Conservation (phyloP, 2,113 vertebrate species). For the Meleagris gallopavo region DNA sequence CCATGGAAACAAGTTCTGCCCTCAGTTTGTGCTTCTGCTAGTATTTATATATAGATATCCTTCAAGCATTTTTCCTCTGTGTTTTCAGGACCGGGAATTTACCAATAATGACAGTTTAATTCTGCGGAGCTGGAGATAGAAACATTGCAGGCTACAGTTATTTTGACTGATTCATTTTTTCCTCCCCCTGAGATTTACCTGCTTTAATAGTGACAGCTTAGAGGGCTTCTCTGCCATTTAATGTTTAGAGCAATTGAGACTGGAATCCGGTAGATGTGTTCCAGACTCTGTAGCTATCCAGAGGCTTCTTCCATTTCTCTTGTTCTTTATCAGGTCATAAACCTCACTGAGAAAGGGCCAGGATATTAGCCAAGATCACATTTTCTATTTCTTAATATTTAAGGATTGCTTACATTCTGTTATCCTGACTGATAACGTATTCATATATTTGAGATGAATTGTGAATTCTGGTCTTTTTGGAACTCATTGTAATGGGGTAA, state of each 20-base stretch:
- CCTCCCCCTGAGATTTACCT: not conserved
- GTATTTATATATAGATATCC: too few species aligned
- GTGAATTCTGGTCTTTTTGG: not conserved
- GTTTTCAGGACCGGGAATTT: not conserved
- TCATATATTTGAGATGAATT: not conserved
- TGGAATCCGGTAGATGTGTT: not conserved
- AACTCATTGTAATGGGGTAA: not conserved
- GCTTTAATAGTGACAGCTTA: not conserved
- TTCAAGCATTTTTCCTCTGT: not conserved
- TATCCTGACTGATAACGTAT: not conserved
- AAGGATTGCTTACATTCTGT: not conserved
- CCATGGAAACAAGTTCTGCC: too few species aligned
- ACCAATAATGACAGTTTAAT: not conserved
- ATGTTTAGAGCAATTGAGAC: not conserved
- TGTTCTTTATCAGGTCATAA: not conserved
- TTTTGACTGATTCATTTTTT: not conserved
- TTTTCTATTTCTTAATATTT: not conserved
- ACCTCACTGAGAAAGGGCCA: not conserved
- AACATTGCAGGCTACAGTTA: not conserved
- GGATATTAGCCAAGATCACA: not conserved
- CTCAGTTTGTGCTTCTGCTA: too few species aligned
- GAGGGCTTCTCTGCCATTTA: not conserved
- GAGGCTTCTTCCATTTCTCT: not conserved
- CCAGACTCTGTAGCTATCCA: not conserved
- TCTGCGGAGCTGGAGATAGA: not conserved